Conservation (phyloP, 2,113 vertebrate species). For the Poeciliopsis turrubarensis region DNA sequence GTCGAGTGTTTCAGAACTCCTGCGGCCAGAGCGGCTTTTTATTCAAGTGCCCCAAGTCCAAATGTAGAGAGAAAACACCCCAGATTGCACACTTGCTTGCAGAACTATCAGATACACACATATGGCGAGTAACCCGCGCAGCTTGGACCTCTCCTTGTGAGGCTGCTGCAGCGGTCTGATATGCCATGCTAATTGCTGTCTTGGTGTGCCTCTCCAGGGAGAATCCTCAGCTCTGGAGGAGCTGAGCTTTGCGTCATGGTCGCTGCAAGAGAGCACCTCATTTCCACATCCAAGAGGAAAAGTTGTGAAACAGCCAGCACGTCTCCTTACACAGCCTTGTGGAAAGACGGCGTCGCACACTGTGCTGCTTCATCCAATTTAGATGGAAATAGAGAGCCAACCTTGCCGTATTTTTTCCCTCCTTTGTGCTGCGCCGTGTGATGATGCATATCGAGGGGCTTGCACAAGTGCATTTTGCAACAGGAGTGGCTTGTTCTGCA, state of each 20-base stretch:
- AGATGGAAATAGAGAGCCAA: slow-evolving; percentile 54
- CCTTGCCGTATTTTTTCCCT: slow-evolving; percentile 35
- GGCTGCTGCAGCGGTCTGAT: slow-evolving; percentile 59
- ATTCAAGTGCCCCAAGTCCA: slow-evolving; percentile 18
- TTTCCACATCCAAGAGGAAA: slow-evolving; percentile 75
- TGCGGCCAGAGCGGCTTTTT: slow-evolving; percentile 15
- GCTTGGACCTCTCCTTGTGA: slow-evolving; percentile 56
- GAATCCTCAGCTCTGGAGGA: slow-evolving; percentile 56
- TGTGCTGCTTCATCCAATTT: slow-evolving; percentile 67
- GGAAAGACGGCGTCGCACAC: slow-evolving; percentile 55
- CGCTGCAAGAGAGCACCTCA: slow-evolving; percentile 67
- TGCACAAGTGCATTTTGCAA: slow-evolving; percentile 7
- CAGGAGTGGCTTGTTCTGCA: slow-evolving; percentile 11
- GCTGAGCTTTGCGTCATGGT: slow-evolving; percentile 66
- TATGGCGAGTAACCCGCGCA: slow-evolving; percentile 25
- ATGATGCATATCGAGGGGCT: slow-evolving; percentile 22
- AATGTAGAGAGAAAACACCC: slow-evolving; percentile 19
- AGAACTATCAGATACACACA: slow-evolving; percentile 2
- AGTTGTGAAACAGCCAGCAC: slow-evolving; percentile 63
- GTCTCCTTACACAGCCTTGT: slow-evolving; percentile 51
- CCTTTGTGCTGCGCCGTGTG: slow-evolving; percentile 19
- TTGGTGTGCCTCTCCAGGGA: slow-evolving; percentile 69
- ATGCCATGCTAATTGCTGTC: slow-evolving; percentile 76
- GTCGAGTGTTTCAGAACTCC: slow-evolving; percentile 19
- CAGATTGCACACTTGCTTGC: slow-evolving; percentile 1